Conservation (phyloP, 2,888 invertebrate species). For the Orchesella flavescens region DNA sequence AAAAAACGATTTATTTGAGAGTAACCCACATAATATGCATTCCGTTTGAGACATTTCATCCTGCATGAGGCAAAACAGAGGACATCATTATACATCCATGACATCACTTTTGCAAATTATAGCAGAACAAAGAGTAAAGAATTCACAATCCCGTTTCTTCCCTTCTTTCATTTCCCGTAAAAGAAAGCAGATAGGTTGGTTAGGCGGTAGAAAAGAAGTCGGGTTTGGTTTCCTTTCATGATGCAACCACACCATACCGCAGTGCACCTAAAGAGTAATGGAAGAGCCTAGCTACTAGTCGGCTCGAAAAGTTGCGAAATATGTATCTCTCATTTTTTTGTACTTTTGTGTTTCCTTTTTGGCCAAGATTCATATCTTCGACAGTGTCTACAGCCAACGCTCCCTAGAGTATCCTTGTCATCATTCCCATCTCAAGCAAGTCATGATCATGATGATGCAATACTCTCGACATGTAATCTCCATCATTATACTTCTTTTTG, state of each 20-base stretch:
- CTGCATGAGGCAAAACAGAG: too few species aligned
- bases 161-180: not conserved
- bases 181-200: too few species aligned
- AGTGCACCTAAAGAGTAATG: too few species aligned
- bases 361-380: constrained; percentile 43
- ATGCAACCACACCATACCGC: not conserved
- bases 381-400: constrained; percentile 8
- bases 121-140: too few species aligned
- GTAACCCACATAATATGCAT: too few species aligned
- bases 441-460: not conserved
- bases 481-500: not conserved
- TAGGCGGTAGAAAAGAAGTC: too few species aligned
- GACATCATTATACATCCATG: not conserved
- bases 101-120: constrained; percentile 1
- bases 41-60: too few species aligned
- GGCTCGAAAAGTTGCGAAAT: constrained; percentile 4
- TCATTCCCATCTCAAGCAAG: constrained; percentile 9
- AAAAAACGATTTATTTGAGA: not conserved
- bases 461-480: constrained; percentile 1
- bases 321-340: constrained; percentile 34
- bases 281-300: not conserved
- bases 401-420: constrained; percentile 48
- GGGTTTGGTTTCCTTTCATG: not conserved
- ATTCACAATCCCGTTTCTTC: too few species aligned
- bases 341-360: constrained; percentile 7